Evolutionary conservation across 2,888 invertebrate genomes (phyloP), one percentile per base, ranked within the genome.

Genomic region (Chloromyia formosa): DNA sequence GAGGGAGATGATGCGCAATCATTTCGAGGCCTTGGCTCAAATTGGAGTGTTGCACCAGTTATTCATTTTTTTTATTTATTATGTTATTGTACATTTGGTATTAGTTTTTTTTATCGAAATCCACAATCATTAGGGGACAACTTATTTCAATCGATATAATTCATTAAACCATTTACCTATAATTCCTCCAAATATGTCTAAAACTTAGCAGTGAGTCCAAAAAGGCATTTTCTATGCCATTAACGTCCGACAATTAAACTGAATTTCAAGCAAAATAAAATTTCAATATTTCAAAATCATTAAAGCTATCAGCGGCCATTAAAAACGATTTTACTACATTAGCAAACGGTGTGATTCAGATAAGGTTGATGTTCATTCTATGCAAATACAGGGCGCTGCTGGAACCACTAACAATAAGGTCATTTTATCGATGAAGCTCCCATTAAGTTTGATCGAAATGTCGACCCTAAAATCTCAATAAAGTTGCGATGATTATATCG

Each of bases 261-360:
- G 64, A 64, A 64, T 42, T 64, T 45, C 20, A 64, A 64, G 23
- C 23, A 64, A 64, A 64, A 64, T 64, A 64, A 64, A 64, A 42
- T 64, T 64, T 64, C 64, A 64, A 64, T 64, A 64, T 64, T 40
- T 40, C 64, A 64, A 64, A 64, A 64, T 45, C 64, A 64, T 64
- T 64, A 64, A 64, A 64, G n/a, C 45, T 64, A 64, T 42, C 64
- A 64, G 40, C 64, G 64, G 64, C 64, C 45, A 64, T 64, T 64
- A 64, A 64, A 64, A 42, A 42, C 45, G 23, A 42, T 64, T 64
- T 64, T 64, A 64, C 45, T 64, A 18, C 42, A n/a, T n/a, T 64
- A 14, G 64, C 42, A 12, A 64, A 18, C n/a, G 45, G 18, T 20
- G 23, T 18, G 42, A 42, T 64, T 64, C 20, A 64, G 45, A 64